A percentile compares a stretch with the other conserved stretches of the same genome.
These are phyloP conservation scores for Dolichomitus sp. DNA, from an alignment of 2,888 invertebrate genomes.

Conservation along the genomic window DNA sequence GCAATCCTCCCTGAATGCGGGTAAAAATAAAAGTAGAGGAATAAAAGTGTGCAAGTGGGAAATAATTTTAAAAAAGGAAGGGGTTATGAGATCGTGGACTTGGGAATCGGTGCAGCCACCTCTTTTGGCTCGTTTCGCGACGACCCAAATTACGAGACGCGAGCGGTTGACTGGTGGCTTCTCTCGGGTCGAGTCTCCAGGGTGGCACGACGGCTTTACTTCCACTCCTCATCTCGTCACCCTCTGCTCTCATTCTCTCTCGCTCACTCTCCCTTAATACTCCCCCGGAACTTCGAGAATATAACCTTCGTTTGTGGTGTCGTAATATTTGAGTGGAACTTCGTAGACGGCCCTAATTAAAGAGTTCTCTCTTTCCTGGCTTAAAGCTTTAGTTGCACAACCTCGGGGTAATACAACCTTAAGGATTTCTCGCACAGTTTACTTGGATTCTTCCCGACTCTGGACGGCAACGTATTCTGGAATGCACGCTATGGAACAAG, in stretches of 20 bases:
- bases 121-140: conserved; percentile 33
- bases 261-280: conserved; percentile 14
- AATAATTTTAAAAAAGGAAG: conserved; percentile 1
- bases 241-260: background rate
- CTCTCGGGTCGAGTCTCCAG: conserved; percentile 18
- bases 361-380: conserved; percentile 28
- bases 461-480: background rate
- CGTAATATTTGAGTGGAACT: conserved; percentile 50
- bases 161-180: conserved; percentile 42
- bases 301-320: conserved; percentile 49
- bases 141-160: conserved; percentile 41
- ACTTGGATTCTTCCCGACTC: background rate
- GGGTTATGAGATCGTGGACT: conserved; percentile 41
- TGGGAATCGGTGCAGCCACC: conserved; percentile 43
- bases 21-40: conserved; percentile 3
- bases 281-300: conserved; percentile 27
- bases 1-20: conserved; percentile 12
- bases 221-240: conserved; percentile 4
- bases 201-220: background rate
- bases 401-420: conserved; percentile 14
- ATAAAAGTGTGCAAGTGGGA: background rate
- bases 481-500: background rate
- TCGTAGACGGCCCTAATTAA: conserved; percentile 53
- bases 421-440: conserved; percentile 2
- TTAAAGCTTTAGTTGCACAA: conserved; percentile 8